Base-by-base conservation (phyloP, 2,888 invertebrate genomes). In the Villa cingulata region DNA sequence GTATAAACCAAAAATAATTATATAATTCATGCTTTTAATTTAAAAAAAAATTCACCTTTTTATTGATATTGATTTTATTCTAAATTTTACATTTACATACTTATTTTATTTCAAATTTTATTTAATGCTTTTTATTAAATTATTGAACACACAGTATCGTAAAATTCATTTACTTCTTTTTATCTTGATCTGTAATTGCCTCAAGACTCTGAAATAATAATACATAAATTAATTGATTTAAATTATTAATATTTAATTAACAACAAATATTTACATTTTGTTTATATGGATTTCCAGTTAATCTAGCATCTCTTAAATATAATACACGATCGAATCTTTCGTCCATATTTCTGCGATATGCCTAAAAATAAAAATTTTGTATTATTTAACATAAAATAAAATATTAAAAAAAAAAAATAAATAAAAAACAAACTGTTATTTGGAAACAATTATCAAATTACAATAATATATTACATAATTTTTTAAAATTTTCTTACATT, bases 211-310 rank as follows among this genome's bases (percentile, higher is more conserved):
- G 7, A 23, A 23, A 23, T 6, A 23, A 23, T 23, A 6, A 23
- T 23, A 7, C 23, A 4, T 23, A 23, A 23, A 23, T 23, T 23
- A 6, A 23, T 23, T 23, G 4, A 6, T 23, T 6, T 29, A 32
- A 32, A 41, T 36, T 38, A 17, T 16, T 19, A 23, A 37, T 17
- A 18, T 41, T 27, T 14, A 32, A 14, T 15, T 7, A 7, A 32
- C 29, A 15, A 48, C 32, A 23, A 37, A 37, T 15, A 16, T 17
- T 72, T 65, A 79, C 79, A 59, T 72, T 72, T 53, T 75, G 68
- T 52, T 70, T 65, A 60, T 82, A 83, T 10, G 81, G 75, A 62
- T 76, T 70, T 45, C 76, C 74, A 48, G 74, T 76, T 41, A 83
- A 58, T 58, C 80, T 70, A 50, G 62, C 57, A 58, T 83, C 82